Conservation (phyloP, 2,888 invertebrate genomes). For the Arctia plantaginis region DNA sequence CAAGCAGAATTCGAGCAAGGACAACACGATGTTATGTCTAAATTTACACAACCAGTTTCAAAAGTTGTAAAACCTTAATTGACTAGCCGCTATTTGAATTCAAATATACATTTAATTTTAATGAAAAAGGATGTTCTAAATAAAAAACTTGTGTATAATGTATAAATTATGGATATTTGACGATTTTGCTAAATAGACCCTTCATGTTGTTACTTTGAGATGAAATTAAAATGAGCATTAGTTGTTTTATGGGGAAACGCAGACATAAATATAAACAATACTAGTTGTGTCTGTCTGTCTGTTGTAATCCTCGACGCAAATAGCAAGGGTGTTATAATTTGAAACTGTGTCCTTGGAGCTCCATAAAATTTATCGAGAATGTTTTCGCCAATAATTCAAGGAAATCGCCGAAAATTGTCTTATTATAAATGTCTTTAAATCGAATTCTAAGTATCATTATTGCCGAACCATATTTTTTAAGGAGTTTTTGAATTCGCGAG, state of each 20-base stretch:
- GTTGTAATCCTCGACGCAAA: too few species aligned
- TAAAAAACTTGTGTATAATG: neutral
- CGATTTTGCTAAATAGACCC: too few species aligned
- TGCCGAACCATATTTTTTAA: too few species aligned
- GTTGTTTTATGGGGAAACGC: neutral
- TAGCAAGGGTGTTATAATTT: neutral
- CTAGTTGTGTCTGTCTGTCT: too few species aligned
- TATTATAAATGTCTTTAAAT: too few species aligned
- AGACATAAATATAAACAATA: neutral
- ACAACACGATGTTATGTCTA: constrained; percentile 36
- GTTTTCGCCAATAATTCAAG: too few species aligned
- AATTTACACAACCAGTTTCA: constrained; percentile 44
- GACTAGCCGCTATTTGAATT: neutral
- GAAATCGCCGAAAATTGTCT: too few species aligned
- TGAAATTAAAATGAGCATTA: neutral
- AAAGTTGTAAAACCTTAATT: constrained; percentile 12
- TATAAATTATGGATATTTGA: neutral
- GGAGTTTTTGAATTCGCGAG: too few species aligned
- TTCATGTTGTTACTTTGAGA: neutral
- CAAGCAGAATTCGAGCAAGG: constrained; percentile 47
- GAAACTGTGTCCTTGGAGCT: neutral
- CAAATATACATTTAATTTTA: neutral
- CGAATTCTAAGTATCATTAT: too few species aligned
- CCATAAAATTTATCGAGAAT: too few species aligned
- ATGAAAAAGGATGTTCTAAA: constrained; percentile 8